Base-by-base conservation (phyloP, 1,140 invertebrate genomes). In the Habropoda laboriosa region DNA sequence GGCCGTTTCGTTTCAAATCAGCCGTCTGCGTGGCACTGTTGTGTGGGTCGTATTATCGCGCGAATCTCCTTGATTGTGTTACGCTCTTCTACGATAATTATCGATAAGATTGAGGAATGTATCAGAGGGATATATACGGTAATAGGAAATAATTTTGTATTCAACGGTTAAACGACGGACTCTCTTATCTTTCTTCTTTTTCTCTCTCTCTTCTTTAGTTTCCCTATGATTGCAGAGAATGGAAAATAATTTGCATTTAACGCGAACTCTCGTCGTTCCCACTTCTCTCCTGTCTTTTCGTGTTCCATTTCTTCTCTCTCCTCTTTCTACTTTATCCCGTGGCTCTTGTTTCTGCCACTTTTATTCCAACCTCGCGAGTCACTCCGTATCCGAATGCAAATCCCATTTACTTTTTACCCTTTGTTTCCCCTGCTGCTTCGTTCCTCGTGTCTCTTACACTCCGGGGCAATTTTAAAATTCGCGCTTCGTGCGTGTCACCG, bases 391-490 rank as follows among this genome's bases (percentile, higher is more conserved):
- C 68, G 6, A 71, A 85, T 80, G 80, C 64, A 80, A 85, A 84
- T 85, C 63, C 53, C 66, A 74, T 85, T n/a, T 85, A 53, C 51
- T 81, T 81, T 81, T 70, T 74, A 68, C 70, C 71, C 63, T 74
- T 74, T 66, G 83, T 74, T 53, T 72, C 63, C 32, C 42, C 51
- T n/a, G 49, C 47, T 13, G 45, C 27, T n/a, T n/a, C n/a, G n/a
- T n/a, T n/a, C n/a, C n/a, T 64, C 38, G 47, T 53, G 64, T 78
- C 42, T 45, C 40, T 66, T 49, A 35, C 53, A 49, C 67, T n/a
- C 49, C 35, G 13, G 42, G 51, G 40, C 45, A 83, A 67, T 73
- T 79, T 87, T 80, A 73, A 86, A 87, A 87, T 87, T 87, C 80
- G 63, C 76, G 64, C 66, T 73, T 55, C 74, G 61, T 76, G 66